Percentiles rank a stretch among this genome's conserved stretches.
phyloP scores from a whole-genome alignment of 2,888 invertebrate species.

The Masnerella sp. region DNA sequence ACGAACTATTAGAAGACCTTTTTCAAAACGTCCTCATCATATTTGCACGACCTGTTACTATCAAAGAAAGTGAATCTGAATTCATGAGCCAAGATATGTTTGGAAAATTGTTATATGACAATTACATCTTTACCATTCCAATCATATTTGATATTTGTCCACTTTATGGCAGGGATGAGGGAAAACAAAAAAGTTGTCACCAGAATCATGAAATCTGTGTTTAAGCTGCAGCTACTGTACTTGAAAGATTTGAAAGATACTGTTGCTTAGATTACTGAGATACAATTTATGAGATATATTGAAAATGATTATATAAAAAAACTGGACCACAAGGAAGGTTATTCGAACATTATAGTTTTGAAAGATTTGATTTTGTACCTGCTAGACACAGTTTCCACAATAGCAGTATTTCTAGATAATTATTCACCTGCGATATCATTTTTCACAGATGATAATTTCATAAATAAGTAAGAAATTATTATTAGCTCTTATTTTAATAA shows the following conservation, averaged over 20 bases:
- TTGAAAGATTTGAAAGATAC: conserved; percentile 81
- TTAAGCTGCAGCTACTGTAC: conserved; percentile 84
- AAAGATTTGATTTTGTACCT: conserved; percentile 84
- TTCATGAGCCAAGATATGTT: conserved; percentile 84
- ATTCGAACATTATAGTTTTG: conserved; percentile 74
- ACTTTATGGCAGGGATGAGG: conserved; percentile 85
- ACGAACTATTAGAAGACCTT: conserved; percentile 81
- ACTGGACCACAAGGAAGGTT: no score
- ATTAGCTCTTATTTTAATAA: no score
- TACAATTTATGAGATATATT: no score
- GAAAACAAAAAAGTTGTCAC: conserved; percentile 82
- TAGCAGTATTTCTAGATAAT: conserved; percentile 84
- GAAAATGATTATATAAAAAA: no score
- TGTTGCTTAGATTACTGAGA: conserved; percentile 80
- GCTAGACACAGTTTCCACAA: conserved; percentile 84
- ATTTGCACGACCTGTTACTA: conserved; percentile 87
- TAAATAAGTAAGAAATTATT: conserved; percentile 63
- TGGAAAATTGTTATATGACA: conserved; percentile 86
- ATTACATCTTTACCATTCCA: conserved; percentile 90
- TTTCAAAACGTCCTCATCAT: conserved; percentile 82
- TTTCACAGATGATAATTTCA: conserved; percentile 81
- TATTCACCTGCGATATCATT: conserved; percentile 80
- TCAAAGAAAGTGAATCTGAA: conserved; percentile 80
- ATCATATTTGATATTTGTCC: conserved; percentile 88
- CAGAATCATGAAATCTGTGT: conserved; percentile 83